Conservation (phyloP, 2,888 invertebrate species). For the Melanophora roralis region DNA sequence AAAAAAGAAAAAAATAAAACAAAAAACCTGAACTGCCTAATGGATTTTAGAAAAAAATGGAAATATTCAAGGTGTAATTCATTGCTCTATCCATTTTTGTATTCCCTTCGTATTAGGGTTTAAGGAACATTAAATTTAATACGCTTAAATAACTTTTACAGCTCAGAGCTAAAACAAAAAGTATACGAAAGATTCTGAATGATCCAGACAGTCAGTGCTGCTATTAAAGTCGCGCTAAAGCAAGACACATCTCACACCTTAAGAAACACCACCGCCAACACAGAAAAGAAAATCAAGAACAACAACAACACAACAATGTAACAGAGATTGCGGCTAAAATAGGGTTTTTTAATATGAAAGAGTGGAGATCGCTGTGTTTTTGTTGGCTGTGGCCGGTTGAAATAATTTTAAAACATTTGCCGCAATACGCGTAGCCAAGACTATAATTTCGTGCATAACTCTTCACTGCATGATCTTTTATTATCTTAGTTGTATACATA, state of each 20-base stretch:
- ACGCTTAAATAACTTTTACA: conserved; percentile 52
- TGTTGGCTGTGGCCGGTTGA: conserved; percentile 15
- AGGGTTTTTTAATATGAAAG: too few relatives aligned
- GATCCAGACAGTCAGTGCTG: not conserved
- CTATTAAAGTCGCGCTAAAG: not conserved
- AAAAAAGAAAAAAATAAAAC: not conserved
- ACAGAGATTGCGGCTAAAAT: conserved; percentile 16
- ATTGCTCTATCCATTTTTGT: conserved; percentile 7
- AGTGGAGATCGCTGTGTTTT: not conserved
- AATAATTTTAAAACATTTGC: conserved; percentile 17
- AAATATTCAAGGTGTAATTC: conserved; percentile 53
- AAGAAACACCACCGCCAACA: not conserved
- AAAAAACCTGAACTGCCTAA: conserved; percentile 52
- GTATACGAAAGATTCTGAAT: not conserved
- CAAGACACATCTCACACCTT: conserved; percentile 38
- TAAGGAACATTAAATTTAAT: conserved; percentile 53
- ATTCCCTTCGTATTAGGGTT: conserved; percentile 11
- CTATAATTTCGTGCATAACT: conserved; percentile 49
- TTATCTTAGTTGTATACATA: not conserved
- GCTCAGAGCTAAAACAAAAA: conserved; percentile 39
- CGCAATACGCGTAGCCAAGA: not conserved
- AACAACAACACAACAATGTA: conserved; percentile 12
- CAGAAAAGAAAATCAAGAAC: not conserved
- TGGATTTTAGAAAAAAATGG: conserved; percentile 39
- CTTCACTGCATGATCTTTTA: not conserved